A percentile compares a stretch with the other conserved stretches of the same genome.
phyloP scores from a whole-genome alignment of 2,113 vertebrate species.

The Syngnathus floridae region DNA sequence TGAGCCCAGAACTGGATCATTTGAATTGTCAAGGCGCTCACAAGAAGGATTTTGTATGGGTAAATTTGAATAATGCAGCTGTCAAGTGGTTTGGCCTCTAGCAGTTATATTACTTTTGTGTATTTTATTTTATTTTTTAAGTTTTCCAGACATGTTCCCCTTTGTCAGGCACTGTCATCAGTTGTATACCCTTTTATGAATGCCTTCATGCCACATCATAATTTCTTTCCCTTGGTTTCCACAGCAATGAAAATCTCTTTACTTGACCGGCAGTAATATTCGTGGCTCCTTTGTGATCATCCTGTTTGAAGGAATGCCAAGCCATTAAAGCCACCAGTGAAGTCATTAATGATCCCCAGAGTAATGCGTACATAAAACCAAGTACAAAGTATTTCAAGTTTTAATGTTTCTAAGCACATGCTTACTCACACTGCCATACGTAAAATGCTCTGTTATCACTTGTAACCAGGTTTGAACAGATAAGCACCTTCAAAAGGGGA shows the following conservation, averaged over 20 bases:
- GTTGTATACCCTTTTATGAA: neutral
- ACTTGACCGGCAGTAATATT: neutral
- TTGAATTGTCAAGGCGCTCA: slow-evolving; percentile 14
- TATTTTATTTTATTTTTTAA: neutral
- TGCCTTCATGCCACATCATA: neutral
- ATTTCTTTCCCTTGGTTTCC: neutral
- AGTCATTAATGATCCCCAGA: neutral
- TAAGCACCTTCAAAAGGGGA: too few relatives aligned
- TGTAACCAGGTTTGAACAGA: too few relatives aligned
- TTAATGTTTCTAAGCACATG: neutral
- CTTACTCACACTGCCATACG: neutral
- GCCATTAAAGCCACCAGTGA: neutral
- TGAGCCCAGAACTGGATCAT: slow-evolving; percentile 13
- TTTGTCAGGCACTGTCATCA: neutral
- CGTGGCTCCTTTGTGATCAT: neutral
- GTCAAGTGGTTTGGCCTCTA: slow-evolving; percentile 27
- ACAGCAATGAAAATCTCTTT: neutral
- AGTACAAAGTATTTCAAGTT: neutral
- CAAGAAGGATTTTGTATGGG: slow-evolving; percentile 18
- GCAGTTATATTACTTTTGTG: slow-evolving; percentile 12
- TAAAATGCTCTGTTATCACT: too few relatives aligned
- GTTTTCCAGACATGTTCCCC: slow-evolving; percentile 12
- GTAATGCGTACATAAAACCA: neutral
- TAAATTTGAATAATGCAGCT: slow-evolving; percentile 41
- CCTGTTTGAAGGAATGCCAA: neutral